These are phyloP conservation scores for Cryptomyrus ogoouensis DNA, from an alignment of 2,113 vertebrate species.

Conservation along the genomic window DNA sequence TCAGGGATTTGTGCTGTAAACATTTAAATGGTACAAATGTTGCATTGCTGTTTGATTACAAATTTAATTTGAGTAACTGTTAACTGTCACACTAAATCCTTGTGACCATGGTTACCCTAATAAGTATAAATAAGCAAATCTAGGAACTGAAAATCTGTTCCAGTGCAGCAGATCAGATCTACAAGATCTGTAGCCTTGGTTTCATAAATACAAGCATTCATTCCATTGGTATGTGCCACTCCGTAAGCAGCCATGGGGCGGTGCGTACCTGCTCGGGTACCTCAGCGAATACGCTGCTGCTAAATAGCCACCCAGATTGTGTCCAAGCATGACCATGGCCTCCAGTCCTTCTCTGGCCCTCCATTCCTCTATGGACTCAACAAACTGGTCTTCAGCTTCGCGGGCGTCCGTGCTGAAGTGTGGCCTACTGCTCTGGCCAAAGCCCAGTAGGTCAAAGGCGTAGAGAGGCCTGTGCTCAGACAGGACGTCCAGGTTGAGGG, in stretches of 20 bases:
- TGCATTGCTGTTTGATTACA: not conserved
- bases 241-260: not conserved
- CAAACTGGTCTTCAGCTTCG: conserved; percentile 83
- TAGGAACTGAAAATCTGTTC: not conserved
- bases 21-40: not conserved
- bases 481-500: conserved; percentile 83
- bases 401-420: conserved; percentile 69
- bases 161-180: not conserved
- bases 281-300: conserved; percentile 80
- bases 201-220: not conserved
- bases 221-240: not conserved
- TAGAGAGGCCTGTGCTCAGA: conserved; percentile 72
- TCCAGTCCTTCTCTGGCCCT: conserved; percentile 72
- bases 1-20: not conserved
- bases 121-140: not conserved
- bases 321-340: conserved; percentile 83
- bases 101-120: not conserved
- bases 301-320: conserved; percentile 90
- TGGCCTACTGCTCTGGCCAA: conserved; percentile 87
- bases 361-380: conserved; percentile 91
- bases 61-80: not conserved
- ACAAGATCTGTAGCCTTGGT: not conserved
- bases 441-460: conserved; percentile 85
- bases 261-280: conserved; percentile 76
- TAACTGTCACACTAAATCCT: not conserved